These are phyloP conservation scores for Pentamera pediparva DNA, from an alignment of 53 echinoderm and acorn worm species.

Conservation along the genomic window DNA sequence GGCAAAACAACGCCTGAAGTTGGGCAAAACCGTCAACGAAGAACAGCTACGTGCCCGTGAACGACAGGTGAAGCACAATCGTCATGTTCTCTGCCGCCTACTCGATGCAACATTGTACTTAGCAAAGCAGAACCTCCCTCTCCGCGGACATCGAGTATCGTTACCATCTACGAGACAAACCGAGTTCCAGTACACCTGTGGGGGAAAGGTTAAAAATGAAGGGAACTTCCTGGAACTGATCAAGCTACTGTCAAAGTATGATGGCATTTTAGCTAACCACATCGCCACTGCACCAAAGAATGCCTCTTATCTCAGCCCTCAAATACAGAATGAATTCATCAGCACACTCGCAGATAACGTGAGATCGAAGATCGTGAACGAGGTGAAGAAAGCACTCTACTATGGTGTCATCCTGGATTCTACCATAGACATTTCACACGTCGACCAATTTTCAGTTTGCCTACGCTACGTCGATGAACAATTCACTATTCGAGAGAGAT, in stretches of 20 bases:
- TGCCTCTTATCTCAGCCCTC: not conserved
- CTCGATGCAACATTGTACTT: not conserved
- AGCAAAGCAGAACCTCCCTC: conserved; percentile 6
- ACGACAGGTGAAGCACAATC: conserved; percentile 20
- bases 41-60: conserved; percentile 23
- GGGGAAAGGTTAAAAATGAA: too few relatives aligned
- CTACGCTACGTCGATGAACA: conserved; percentile 13
- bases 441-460: too few relatives aligned
- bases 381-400: not conserved
- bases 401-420: too few relatives aligned
- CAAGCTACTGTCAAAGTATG: not conserved
- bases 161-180: not conserved
- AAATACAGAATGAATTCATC: not conserved
- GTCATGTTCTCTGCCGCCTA: conserved; percentile 19
- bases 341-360: not conserved
- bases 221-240: not conserved
- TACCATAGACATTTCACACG: not conserved
- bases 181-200: not conserved
- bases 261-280: not conserved
- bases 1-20: conserved; percentile 13
- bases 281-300: not conserved
- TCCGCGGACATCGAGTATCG: not conserved
- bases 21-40: conserved; percentile 15
- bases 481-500: conserved; percentile 11
- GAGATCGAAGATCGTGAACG: not conserved